Conservation (phyloP, 2,113 vertebrate genomes). For the Mugil cephalus region DNA sequence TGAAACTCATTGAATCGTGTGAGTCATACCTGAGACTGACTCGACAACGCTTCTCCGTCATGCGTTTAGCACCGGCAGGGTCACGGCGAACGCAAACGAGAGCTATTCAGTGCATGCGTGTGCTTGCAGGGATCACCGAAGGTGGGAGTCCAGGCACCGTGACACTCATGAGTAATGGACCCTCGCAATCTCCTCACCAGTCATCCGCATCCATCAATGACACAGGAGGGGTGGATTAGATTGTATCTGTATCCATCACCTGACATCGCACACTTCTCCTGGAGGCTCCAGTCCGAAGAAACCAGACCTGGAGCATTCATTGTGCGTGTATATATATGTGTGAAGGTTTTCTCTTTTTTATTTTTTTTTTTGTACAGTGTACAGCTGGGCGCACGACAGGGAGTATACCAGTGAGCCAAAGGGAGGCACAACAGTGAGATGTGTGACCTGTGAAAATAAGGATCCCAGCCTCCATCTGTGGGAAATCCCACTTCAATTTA, state of each 20-base stretch:
- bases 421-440: constrained; percentile 32
- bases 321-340: not conserved
- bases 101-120: constrained; percentile 3
- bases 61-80: constrained; percentile 17
- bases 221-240: constrained; percentile 42
- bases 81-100: constrained; percentile 10
- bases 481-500: constrained; percentile 28
- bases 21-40: constrained; percentile 41
- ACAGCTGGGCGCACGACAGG: constrained; percentile 30
- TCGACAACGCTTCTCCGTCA: constrained; percentile 7
- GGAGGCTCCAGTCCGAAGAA: constrained; percentile 37
- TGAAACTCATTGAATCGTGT: constrained; percentile 23
- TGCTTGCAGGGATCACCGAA: constrained; percentile 11
- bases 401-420: constrained; percentile 19
- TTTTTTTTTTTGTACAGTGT: constrained; percentile 13
- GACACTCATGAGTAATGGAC: constrained; percentile 52
- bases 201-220: constrained; percentile 59
- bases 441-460: constrained; percentile 43
- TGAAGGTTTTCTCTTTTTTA: not conserved
- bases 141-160: constrained; percentile 22
- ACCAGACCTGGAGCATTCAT: constrained; percentile 31
- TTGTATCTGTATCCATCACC: constrained; percentile 55
- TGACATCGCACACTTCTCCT: constrained; percentile 38
- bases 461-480: constrained; percentile 7
- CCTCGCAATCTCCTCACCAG: constrained; percentile 20